Conservation (phyloP, 2,888 invertebrate species). For the Philaethria dido region DNA sequence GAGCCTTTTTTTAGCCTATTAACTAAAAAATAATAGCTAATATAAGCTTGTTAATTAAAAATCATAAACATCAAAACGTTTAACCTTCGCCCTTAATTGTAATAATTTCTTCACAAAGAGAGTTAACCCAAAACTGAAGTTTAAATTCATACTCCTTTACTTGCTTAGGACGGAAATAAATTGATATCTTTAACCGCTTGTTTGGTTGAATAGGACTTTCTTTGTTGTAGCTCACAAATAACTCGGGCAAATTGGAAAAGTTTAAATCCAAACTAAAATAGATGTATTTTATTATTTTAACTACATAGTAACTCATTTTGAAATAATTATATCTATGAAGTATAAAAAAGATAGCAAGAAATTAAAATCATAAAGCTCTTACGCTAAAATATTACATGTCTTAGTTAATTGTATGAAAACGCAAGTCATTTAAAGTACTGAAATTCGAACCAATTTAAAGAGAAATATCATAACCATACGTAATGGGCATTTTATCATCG, state of each 20-base stretch:
- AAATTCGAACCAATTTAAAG: no score
- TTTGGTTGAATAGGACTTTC: slow-evolving; percentile 68
- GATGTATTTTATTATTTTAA: no score
- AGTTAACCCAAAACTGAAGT: slow-evolving; percentile 81
- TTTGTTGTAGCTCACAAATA: slow-evolving; percentile 76
- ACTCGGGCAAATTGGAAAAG: slow-evolving; percentile 72
- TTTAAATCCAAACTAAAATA: slow-evolving; percentile 78
- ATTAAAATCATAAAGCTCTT: background rate
- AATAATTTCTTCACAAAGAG: slow-evolving; percentile 76
- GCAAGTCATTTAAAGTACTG: no score
- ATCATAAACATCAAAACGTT: background rate
- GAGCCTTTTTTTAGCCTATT: no score
- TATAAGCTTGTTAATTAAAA: background rate
- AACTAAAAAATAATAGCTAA: no score
- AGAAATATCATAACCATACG: slow-evolving; percentile 52
- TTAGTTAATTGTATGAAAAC: no score
- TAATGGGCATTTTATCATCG: slow-evolving; percentile 62
- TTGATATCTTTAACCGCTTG: slow-evolving; percentile 69
- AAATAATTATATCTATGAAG: no score
- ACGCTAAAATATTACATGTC: no score
- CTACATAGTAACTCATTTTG: no score
- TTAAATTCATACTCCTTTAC: slow-evolving; percentile 77
- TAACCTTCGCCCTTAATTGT: slow-evolving; percentile 83
- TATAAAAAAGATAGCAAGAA: background rate
- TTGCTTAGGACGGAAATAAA: slow-evolving; percentile 83